These are phyloP conservation scores for Rutilus rutilus DNA, from an alignment of 2,113 vertebrate genomes.

Conservation along the genomic window DNA sequence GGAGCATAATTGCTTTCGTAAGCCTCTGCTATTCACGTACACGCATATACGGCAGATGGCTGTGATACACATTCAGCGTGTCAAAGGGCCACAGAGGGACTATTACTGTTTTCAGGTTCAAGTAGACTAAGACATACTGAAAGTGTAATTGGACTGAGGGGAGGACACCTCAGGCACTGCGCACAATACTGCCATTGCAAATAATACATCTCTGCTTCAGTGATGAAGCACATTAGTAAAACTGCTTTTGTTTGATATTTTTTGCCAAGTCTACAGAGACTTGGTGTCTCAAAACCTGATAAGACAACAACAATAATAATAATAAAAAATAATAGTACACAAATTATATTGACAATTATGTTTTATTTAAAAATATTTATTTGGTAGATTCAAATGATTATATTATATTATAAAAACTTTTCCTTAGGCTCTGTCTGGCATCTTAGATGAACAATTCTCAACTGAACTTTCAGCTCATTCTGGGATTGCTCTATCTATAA, in stretches of 20 bases:
- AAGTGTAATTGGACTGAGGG: constrained; percentile 55
- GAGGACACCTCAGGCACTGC: constrained; percentile 37
- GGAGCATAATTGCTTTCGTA: not conserved
- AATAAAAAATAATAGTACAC: no score
- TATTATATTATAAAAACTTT: not conserved
- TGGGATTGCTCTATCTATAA: not conserved
- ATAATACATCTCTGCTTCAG: not conserved
- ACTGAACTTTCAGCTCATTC: not conserved
- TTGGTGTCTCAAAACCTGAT: not conserved
- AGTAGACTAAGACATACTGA: constrained; percentile 53
- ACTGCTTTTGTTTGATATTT: not conserved
- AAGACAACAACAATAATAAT: not conserved
- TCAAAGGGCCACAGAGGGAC: constrained; percentile 49
- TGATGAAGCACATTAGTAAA: not conserved
- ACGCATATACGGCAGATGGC: constrained; percentile 53
- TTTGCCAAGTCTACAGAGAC: not conserved
- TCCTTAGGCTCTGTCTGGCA: not conserved
- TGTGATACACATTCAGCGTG: constrained; percentile 23
- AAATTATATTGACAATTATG: no score
- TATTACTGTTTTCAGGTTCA: constrained; percentile 58
- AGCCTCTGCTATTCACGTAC: not conserved
- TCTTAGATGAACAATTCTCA: not conserved
- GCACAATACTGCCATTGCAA: constrained; percentile 12
- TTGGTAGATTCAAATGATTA: not conserved
- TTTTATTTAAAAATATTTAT: no score